Evolutionary conservation across 2,113 vertebrate species (phyloP), one percentile per base, ranked within the genome.

Genomic region (Cyprinodon tularosa): DNA sequence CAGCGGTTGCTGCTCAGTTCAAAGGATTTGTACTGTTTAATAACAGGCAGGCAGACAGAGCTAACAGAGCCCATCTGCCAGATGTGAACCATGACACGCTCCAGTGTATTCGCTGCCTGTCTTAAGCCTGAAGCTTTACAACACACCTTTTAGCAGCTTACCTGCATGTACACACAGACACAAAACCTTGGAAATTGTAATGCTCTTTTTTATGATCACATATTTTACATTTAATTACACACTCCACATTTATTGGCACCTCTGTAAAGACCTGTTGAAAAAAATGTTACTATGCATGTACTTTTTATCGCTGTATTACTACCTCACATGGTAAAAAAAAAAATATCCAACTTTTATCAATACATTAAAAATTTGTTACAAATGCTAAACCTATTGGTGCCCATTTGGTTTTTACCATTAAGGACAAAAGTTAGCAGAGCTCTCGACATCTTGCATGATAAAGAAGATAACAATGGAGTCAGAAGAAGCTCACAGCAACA

Each of bases 1-100:
- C 92, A 93, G 91, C 85, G 70, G 87, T 88, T 87, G 80, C 86
- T 87, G 84, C 81, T 89, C 74, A 77, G 86, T 90, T 93, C 91
- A 92, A 90, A 93, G 88, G 62, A 85, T 75, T 76, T 66, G 76
- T 83, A 8, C 80, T 74, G 77, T 84, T 77, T 78, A 88, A 86
- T 85, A 84, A 78, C 73, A 83, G 80, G 78, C 83, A 90, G 86
- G 85, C 85, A 89, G 87, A 82, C 66, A 40, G 81, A 79, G 88
- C 77, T 74, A 89, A 76, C 85, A 48, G 70, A 85, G 85, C 78
- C 81, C 84, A 84, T 89, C 82, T 78, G 89, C 80, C 89, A 93
- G 89, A 93, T 93, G 91, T 92, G 86, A 74, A 85, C 85, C 80
- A 76, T 83, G 86, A 87, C 79, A 87, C 83, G 88, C 81, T 82